phyloP scores from a whole-genome alignment of 2,113 vertebrate genomes.

The Pardalotus punctatus region DNA sequence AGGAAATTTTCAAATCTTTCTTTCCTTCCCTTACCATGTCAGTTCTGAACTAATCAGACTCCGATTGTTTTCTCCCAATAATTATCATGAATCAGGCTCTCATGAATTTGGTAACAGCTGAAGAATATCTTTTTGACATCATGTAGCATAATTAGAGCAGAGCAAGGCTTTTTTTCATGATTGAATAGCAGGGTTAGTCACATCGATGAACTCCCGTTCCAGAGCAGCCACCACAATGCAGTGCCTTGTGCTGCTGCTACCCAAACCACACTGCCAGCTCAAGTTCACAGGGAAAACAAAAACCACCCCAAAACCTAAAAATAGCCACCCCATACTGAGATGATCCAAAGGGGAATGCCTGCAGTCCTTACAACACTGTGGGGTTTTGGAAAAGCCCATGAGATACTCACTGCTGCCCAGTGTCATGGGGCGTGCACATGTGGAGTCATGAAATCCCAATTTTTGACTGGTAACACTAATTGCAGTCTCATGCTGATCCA shows the following conservation, averaged over 20 bases:
- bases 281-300: background rate
- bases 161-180: background rate
- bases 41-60: background rate
- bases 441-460: background rate
- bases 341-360: background rate
- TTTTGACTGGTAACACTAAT: background rate
- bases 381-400: background rate
- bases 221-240: background rate
- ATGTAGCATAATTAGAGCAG: background rate
- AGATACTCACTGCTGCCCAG: background rate
- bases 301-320: background rate
- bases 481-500: background rate
- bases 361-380: accelerated
- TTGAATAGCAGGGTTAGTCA: slow-evolving; percentile 3
- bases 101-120: background rate
- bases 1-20: background rate
- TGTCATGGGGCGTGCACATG: background rate
- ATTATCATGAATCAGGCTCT: background rate
- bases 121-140: slow-evolving; percentile 3
- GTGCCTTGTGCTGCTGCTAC: background rate
- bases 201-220: background rate
- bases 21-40: background rate
- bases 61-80: background rate
- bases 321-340: background rate
- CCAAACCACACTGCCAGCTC: background rate